Percentiles rank a stretch among this genome's conserved stretches.
Evolutionary conservation across 2,888 invertebrate species (phyloP).

Genomic region (Doris montereyensis): DNA sequence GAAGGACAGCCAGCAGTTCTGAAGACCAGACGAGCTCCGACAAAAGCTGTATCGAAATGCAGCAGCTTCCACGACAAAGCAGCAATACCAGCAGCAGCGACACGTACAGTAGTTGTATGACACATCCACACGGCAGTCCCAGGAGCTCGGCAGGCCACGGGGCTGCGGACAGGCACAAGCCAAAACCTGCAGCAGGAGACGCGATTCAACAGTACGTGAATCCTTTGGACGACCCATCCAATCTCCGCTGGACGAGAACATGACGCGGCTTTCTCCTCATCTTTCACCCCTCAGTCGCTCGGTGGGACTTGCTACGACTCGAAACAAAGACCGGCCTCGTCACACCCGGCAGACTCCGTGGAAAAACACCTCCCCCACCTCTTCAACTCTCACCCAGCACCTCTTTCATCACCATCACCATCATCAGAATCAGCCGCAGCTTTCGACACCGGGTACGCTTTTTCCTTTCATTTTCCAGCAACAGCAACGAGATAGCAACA

Average conservation of each 20-base stretch:
- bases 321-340: no score
- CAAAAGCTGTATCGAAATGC: constrained; percentile 66
- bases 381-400: constrained; percentile 39
- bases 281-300: constrained; percentile 25
- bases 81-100: constrained; percentile 84
- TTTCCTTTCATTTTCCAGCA: constrained; percentile 32
- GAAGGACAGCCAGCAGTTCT: background rate
- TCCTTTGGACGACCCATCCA: constrained; percentile 62
- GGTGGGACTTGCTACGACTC: constrained; percentile 43
- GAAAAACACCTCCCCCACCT: constrained; percentile 41
- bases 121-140: constrained; percentile 80
- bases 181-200: no score
- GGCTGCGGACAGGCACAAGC: constrained; percentile 46
- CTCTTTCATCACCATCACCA: constrained; percentile 42
- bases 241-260: constrained; percentile 41
- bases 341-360: no score
- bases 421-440: constrained; percentile 15
- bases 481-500: constrained; percentile 40
- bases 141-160: constrained; percentile 30
- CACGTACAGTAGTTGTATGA: constrained; percentile 96
- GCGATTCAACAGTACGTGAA: constrained; percentile 72
- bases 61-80: constrained; percentile 63
- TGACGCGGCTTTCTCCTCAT: constrained; percentile 27
- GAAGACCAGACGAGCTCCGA: constrained; percentile 38
- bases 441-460: no score